phyloP scores from a whole-genome alignment of 2,113 vertebrate species.

The Alligator sinensis region DNA sequence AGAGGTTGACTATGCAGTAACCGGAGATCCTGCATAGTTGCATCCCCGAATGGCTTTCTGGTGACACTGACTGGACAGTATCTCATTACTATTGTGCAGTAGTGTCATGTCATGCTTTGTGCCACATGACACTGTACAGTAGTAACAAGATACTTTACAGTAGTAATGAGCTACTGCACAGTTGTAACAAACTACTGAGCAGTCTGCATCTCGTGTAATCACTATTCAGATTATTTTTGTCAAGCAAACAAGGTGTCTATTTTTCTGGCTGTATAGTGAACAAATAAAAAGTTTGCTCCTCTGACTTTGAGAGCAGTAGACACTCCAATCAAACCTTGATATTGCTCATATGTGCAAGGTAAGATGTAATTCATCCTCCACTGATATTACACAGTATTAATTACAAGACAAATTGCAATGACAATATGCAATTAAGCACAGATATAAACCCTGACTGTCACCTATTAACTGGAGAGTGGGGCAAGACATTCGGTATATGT shows the following conservation, averaged over 20 bases:
- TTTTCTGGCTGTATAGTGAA: not conserved
- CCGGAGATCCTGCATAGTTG: too few species aligned
- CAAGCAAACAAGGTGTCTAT: not conserved
- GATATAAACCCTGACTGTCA: not conserved
- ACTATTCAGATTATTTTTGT: not conserved
- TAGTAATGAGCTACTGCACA: too few species aligned
- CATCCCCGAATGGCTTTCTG: too few species aligned
- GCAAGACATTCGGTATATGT: not conserved
- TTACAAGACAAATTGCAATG: not conserved
- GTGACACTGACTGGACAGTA: too few species aligned
- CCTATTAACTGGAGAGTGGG: not conserved
- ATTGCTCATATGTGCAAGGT: accelerated
- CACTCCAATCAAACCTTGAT: not conserved
- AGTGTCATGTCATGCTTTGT: too few species aligned
- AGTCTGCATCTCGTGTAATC: not conserved
- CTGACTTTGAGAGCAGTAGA: not conserved
- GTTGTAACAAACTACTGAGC: too few species aligned
- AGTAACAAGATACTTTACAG: too few species aligned
- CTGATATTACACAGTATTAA: accelerated
- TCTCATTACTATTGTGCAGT: too few species aligned
- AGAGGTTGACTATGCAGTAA: too few species aligned
- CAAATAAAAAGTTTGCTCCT: not conserved
- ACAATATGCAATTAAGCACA: not conserved
- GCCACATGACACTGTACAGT: too few species aligned
- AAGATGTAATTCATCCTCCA: not conserved